Conservation (phyloP, 2,888 invertebrate species). For the Drosophila cognata region DNA sequence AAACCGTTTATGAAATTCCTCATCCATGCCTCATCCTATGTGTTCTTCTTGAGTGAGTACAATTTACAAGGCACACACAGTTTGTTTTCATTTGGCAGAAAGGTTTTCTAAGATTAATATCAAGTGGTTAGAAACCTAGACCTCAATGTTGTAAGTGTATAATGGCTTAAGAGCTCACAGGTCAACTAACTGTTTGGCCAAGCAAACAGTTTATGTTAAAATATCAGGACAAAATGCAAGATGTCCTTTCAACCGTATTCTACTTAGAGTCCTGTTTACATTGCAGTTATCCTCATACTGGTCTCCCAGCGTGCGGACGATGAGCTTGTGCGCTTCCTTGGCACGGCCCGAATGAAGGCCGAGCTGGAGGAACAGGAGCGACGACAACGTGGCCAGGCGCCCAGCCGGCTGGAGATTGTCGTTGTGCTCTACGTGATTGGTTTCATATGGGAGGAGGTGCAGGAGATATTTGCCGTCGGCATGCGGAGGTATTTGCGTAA, state of each 20-base stretch:
- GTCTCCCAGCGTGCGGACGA: constrained; percentile 96
- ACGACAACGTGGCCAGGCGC: constrained; percentile 93
- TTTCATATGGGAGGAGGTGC: constrained; percentile 96
- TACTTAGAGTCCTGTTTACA: constrained; percentile 19
- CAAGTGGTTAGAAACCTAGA: neutral
- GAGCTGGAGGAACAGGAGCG: constrained; percentile 88
- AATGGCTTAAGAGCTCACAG: neutral
- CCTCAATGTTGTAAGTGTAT: constrained; percentile 1
- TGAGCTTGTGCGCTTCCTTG: constrained; percentile 90
- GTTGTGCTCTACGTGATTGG: constrained; percentile 94
- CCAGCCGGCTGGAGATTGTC: constrained; percentile 92
- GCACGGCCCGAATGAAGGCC: constrained; percentile 89
- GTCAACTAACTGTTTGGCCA: neutral
- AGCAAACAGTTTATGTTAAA: constrained; percentile 25
- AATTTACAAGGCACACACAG: neutral
- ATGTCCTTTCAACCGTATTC: constrained; percentile 3
- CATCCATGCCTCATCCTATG: constrained; percentile 96
- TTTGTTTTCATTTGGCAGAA: neutral
- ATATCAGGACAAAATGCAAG: constrained; percentile 7
- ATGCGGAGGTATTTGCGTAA: constrained; percentile 93
- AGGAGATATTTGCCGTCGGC: constrained; percentile 95
- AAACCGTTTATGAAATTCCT: constrained; percentile 99
- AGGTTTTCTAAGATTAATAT: neutral
- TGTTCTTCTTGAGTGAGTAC: constrained; percentile 95
- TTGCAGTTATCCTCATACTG: constrained; percentile 93